Conservation (phyloP, 2,113 vertebrate genomes). For the Dicerorhinus sumatrensis region DNA sequence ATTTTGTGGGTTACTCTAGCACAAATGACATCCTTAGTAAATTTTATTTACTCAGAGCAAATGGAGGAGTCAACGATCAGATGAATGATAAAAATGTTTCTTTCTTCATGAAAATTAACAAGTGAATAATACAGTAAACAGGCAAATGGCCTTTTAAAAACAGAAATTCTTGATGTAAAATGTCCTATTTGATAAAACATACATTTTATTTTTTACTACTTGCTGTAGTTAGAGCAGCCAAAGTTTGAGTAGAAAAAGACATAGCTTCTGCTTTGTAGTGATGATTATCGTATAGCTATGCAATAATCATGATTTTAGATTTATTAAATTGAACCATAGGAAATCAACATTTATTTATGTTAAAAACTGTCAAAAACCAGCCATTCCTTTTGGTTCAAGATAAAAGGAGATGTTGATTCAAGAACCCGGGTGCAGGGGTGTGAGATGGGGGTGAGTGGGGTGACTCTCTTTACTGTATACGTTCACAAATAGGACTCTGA, state of each 20-base stretch:
- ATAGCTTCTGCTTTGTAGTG: not conserved
- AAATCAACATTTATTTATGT: not conserved
- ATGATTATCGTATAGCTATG: not conserved
- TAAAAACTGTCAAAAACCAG: not conserved
- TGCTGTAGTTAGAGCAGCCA: not conserved
- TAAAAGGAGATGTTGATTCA: not conserved
- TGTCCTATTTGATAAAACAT: not conserved
- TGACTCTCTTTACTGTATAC: not conserved
- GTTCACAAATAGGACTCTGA: not conserved
- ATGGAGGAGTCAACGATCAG: not conserved
- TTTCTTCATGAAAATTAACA: not conserved
- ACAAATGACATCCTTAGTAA: not conserved
- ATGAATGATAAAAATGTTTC: not conserved
- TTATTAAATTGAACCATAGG: not conserved
- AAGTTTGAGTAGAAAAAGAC: not conserved
- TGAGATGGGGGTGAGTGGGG: fast-evolving
- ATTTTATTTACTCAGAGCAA: not conserved
- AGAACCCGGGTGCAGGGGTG: fast-evolving
- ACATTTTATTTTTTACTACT: not conserved
- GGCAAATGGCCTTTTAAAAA: not conserved
- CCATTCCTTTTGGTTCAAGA: not conserved
- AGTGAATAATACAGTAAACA: not conserved
- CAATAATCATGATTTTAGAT: not conserved
- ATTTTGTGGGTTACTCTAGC: not conserved
- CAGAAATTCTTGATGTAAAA: not conserved